These are phyloP conservation scores for Bhutanitis thaidina DNA, from an alignment of 2,888 invertebrate species.

Conservation along the genomic window DNA sequence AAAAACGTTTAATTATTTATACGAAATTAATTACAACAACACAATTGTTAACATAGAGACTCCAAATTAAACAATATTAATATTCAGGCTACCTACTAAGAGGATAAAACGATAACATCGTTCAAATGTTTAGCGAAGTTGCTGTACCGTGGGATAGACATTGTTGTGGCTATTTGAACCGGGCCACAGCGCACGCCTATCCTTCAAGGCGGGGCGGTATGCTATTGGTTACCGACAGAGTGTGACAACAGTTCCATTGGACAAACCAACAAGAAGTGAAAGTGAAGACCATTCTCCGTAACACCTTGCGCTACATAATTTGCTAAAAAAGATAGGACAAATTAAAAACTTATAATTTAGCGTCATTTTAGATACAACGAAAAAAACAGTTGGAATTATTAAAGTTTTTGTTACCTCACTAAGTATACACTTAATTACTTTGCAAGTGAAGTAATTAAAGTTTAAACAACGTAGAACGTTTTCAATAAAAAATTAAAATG, in stretches of 20 bases:
- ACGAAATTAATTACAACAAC: too few relatives aligned
- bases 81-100: not conserved
- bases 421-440: too few relatives aligned
- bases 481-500: too few relatives aligned
- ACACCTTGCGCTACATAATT: slow-evolving; percentile 60
- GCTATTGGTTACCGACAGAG: slow-evolving; percentile 71
- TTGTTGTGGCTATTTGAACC: slow-evolving; percentile 47
- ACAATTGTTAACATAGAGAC: too few relatives aligned
- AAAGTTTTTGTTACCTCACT: too few relatives aligned
- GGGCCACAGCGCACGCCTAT: slow-evolving; percentile 62
- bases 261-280: slow-evolving; percentile 67
- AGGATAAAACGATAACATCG: slow-evolving; percentile 16
- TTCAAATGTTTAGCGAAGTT: slow-evolving; percentile 22
- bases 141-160: slow-evolving; percentile 30
- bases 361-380: too few relatives aligned
- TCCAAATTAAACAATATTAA: too few relatives aligned
- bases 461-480: too few relatives aligned
- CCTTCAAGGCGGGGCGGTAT: slow-evolving; percentile 68
- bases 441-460: too few relatives aligned
- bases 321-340: slow-evolving; percentile 21
- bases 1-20: too few relatives aligned
- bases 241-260: slow-evolving; percentile 75
- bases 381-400: too few relatives aligned
- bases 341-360: not conserved
- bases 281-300: slow-evolving; percentile 63